These are phyloP conservation scores for Holothuria scabra DNA, from an alignment of 53 echinoderm and acorn worm genomes.

Conservation along the genomic window DNA sequence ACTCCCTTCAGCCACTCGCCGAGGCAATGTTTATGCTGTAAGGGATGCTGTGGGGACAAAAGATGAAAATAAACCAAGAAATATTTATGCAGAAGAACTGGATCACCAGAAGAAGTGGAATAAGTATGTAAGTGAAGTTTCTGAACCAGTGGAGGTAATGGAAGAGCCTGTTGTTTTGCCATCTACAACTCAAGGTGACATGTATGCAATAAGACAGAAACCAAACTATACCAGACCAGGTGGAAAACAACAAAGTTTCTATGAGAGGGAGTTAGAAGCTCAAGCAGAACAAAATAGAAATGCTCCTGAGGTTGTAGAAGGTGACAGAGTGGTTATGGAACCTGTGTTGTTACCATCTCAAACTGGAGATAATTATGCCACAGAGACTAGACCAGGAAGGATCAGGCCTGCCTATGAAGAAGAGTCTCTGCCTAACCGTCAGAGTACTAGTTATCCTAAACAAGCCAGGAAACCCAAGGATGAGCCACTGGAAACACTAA, in stretches of 20 bases:
- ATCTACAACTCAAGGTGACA: conserved; percentile 3
- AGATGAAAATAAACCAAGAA: conserved; percentile 12
- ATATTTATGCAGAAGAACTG: conserved; percentile 33
- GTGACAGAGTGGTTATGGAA: conserved; percentile 4
- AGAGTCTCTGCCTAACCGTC: neutral
- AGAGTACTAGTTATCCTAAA: too few relatives aligned
- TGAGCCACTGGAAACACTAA: neutral
- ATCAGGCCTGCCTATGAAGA: conserved; percentile 33
- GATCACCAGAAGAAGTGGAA: conserved; percentile 40
- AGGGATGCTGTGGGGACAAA: neutral
- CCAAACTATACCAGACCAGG: neutral
- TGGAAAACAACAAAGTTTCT: neutral
- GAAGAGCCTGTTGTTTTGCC: conserved; percentile 22
- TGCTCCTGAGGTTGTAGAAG: neutral
- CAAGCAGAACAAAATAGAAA: conserved; percentile 34
- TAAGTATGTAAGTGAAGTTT: neutral
- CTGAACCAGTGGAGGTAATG: conserved; percentile 17
- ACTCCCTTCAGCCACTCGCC: conserved; percentile 22
- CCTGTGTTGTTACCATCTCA: conserved; percentile 24
- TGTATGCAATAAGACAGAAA: conserved; percentile 25
- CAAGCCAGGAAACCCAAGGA: neutral
- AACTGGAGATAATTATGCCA: conserved; percentile 8
- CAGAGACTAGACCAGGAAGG: conserved; percentile 29
- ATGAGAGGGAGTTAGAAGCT: conserved; percentile 31
- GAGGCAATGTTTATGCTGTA: conserved; percentile 27